Evolutionary conservation across 2,888 invertebrate species (phyloP).

Genomic region (Campaea margaritaria): DNA sequence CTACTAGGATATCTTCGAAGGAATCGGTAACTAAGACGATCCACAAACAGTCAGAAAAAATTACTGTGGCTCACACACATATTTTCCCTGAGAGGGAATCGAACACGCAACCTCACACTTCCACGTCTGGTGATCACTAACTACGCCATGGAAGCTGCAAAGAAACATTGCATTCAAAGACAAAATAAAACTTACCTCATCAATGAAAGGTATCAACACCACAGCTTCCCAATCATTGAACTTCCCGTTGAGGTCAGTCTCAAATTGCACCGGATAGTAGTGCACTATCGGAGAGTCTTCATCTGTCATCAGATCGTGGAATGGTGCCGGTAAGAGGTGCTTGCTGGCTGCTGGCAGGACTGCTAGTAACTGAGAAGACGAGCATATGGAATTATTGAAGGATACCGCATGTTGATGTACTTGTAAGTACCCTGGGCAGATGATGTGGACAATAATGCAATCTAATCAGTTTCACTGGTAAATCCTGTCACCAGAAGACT

Average conservation of each 20-base stretch:
- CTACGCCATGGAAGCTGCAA: background rate
- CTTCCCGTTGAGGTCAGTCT: conserved; percentile 98
- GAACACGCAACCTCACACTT: no score
- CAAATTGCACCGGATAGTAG: conserved; percentile 96
- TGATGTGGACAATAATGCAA: no score
- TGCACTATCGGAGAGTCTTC: conserved; percentile 93
- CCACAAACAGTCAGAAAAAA: no score
- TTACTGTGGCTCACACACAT: background rate
- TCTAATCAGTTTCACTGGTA: no score
- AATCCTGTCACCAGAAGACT: no score
- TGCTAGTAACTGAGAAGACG: conserved; percentile 88
- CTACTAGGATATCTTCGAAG: no score
- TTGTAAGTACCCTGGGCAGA: no score
- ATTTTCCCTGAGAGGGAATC: no score
- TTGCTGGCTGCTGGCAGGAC: conserved; percentile 95
- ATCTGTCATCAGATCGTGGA: conserved; percentile 91
- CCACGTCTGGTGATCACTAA: no score
- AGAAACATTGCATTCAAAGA: no score
- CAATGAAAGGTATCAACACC: conserved; percentile 96
- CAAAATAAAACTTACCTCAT: conserved; percentile 85
- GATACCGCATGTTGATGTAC: background rate
- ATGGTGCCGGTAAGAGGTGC: conserved; percentile 90
- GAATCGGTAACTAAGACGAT: no score
- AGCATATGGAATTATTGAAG: background rate
- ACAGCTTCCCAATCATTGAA: conserved; percentile 98